Conservation (phyloP, 2,113 vertebrate species). For the Melanotaenia duboulayi region DNA sequence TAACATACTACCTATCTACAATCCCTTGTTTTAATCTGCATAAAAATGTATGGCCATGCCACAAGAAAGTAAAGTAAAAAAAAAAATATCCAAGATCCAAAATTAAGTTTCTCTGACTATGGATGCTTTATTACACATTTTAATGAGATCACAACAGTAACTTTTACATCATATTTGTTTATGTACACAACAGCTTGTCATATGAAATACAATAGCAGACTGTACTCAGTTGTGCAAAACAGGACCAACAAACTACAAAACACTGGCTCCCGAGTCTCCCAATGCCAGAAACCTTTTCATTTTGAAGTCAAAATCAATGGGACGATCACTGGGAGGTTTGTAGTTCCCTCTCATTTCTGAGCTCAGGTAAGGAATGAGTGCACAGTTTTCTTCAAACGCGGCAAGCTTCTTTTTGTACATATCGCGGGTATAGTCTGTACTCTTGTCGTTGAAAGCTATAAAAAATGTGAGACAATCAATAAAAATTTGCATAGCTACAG, state of each 20-base stretch:
- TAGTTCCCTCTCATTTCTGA: conserved; percentile 83
- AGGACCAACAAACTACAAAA: conserved; percentile 43
- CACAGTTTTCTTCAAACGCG: conserved; percentile 86
- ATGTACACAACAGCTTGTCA: not conserved
- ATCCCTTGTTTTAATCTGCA: too few relatives aligned
- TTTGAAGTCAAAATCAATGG: conserved; percentile 85
- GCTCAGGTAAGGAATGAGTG: conserved; percentile 89
- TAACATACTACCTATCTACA: too few relatives aligned
- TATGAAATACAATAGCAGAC: not conserved
- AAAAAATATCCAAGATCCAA: not conserved
- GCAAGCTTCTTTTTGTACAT: conserved; percentile 88
- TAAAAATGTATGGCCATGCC: not conserved
- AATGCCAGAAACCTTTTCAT: conserved; percentile 87
- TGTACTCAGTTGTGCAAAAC: not conserved
- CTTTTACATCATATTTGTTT: not conserved
- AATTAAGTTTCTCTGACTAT: not conserved
- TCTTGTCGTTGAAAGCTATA: conserved; percentile 88
- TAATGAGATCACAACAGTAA: not conserved
- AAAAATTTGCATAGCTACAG: not conserved
- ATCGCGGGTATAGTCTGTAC: conserved; percentile 77
- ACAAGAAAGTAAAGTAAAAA: not conserved
- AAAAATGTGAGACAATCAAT: not conserved
- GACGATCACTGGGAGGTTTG: conserved; percentile 78
- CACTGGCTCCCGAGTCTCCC: conserved; percentile 58
- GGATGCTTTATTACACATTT: not conserved